Base-by-base conservation (phyloP, 35 echinoderm and acorn worm genomes). In the Ophioderma brevispina region DNA sequence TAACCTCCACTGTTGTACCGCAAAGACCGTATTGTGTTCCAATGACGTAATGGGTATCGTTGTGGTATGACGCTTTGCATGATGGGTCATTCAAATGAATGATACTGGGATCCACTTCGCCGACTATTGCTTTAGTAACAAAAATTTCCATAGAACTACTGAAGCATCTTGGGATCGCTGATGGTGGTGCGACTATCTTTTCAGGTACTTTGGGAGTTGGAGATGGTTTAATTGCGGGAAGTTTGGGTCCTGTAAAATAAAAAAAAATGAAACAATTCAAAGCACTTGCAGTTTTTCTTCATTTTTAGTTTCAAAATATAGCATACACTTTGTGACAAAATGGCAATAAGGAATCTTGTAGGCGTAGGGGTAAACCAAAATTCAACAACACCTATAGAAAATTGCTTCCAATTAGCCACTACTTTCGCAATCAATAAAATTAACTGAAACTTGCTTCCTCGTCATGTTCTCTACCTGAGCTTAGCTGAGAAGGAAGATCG, bases 21-120 rank as follows among this genome's bases (percentile, higher is more conserved):
- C 83, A 85, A 3, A 59, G 32, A 23, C 63, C 83, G 33, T 85
- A 85, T 32, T 28, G 36, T 31, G 83, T 85, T 37, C 83, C 83
- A 28, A 85, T 85, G 83, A 85, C 83, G 83, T 85, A 85, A 59
- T 85, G 83, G 1, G 83, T 85, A 19, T 17, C 63, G 55, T 85
- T 85, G 83, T 63, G 70, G 34, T 85, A 31, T 31, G 46, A 37
- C 32, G 37, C 83, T 25, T 52, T 85, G 19, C 83, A 85, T 52
- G 35, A 33, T 8, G 35, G 43, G 83, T 85, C 83, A 37, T 85
- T 85, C 55, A 85, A 37, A 40, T 85, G 63, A 32, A 85, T 85
- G 13, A 59, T 21, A 37, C 15, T 64, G 43, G 83, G 83, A 33
- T 85, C 83, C 19, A 85, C 43, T 28, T 64, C 83, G 15, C 83